Evolutionary conservation across 2,113 vertebrate genomes (phyloP).

Genomic region (Nothocercus julius): DNA sequence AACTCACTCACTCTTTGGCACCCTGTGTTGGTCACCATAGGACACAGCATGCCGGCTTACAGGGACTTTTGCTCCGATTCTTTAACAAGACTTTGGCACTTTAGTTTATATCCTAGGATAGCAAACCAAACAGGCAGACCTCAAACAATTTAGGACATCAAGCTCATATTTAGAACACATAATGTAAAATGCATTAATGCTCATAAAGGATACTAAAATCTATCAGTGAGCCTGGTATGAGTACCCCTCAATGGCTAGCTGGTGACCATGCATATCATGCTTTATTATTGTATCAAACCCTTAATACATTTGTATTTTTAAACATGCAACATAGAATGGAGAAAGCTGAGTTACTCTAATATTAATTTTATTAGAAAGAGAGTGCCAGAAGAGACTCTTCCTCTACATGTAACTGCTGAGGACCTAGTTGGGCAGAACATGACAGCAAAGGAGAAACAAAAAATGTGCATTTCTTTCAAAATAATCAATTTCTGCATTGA

Average conservation of each 20-base stretch:
- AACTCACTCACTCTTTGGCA: background rate
- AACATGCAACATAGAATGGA: background rate
- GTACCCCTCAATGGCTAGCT: background rate
- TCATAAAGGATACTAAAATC: background rate
- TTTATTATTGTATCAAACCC: background rate
- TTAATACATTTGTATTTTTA: background rate
- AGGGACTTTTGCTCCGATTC: background rate
- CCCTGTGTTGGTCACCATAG: background rate
- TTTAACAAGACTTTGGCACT: background rate
- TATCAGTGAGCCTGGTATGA: background rate
- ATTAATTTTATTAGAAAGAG: background rate
- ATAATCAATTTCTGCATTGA: background rate
- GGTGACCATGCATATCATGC: background rate
- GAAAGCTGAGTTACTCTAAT: background rate
- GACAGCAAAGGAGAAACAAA: background rate
- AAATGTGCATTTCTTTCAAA: background rate
- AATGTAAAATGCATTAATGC: background rate
- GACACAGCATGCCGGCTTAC: background rate
- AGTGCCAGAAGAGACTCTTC: background rate
- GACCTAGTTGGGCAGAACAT: background rate
- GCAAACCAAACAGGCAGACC: background rate
- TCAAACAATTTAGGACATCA: background rate
- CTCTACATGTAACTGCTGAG: background rate
- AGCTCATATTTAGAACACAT: background rate
- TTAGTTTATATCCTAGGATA: background rate